Evolutionary conservation across 2,113 vertebrate genomes (phyloP), one percentile per base, ranked within the genome.

Genomic region (Heterotis niloticus): DNA sequence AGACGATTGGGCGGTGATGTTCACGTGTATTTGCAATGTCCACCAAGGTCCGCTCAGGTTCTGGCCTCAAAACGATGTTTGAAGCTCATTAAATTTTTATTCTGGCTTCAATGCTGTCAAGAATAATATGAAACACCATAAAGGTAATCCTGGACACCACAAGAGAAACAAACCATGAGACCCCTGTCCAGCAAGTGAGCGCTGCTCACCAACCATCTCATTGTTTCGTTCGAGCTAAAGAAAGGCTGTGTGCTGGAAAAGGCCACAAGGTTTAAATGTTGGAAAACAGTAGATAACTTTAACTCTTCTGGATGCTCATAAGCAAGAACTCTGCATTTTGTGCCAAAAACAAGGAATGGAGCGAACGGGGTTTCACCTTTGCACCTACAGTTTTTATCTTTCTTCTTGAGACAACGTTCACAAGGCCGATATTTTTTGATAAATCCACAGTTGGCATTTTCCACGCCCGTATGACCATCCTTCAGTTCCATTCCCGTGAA

Each of bases 71-170:
- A 75, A 57, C 5, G 18, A 75, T 64, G 5, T 75, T 62, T 26
- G 62, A 23, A 44, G 59, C 59, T 64, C 74, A 75, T 75, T 60
- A 62, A 75, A 75, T 64, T 60, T 75, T 75, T 24, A 75, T 75
- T 62, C 12, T 26, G 24, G 56, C 28, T 62, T 44, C 59, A 75
- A 10, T 75, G 26, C 59, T 75, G 56, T 75, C 74, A 75, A 34
- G 44, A 75, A 64, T 52, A 26, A 75, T 75, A 75, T 64, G 57
- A 44, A 44, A 44, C 7, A 44, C 34, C n/a, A n/a, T n/a, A 44
- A 75, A 64, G 26, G 26, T 34, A 18, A 64, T 75, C 28, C 57
- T 64, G 18, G 17, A 51, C 29, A 29, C 59, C 54, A 26, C 74
- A 75, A 62, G 57, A 75, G 74, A 60, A n/a, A 23, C 18, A 2